These are phyloP conservation scores for Trissolcus brochymenae DNA, from an alignment of 2,888 invertebrate species.

Conservation along the genomic window DNA sequence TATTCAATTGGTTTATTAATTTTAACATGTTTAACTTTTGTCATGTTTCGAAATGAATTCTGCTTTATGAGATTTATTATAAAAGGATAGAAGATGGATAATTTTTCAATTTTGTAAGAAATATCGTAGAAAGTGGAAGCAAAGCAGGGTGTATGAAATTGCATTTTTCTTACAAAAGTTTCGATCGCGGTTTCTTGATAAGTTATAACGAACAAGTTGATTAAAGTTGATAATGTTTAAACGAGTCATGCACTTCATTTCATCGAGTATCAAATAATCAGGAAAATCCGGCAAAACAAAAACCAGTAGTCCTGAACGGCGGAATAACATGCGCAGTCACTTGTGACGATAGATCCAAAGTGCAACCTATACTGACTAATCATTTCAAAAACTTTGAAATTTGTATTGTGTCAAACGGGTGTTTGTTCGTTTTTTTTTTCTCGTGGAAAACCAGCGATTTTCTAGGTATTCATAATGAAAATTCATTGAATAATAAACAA, in stretches of 20 bases:
- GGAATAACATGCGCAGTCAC: too few species aligned
- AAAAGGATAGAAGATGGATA: too few species aligned
- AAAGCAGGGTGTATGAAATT: too few species aligned
- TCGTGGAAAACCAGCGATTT: too few species aligned
- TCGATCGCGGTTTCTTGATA: slow-evolving; percentile 22
- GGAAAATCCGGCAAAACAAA: slow-evolving; percentile 25
- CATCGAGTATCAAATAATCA: slow-evolving; percentile 14
- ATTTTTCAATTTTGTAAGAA: too few species aligned
- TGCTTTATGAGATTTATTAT: background rate
- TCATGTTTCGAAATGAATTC: background rate
- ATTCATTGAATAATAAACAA: too few species aligned
- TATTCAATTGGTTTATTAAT: background rate
- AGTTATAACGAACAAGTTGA: slow-evolving; percentile 16
- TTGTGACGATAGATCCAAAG: too few species aligned
- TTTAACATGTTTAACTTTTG: background rate
- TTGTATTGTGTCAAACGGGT: background rate
- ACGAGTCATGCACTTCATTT: slow-evolving; percentile 28
- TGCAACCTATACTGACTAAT: too few species aligned
- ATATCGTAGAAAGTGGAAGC: too few species aligned
- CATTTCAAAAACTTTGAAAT: background rate
- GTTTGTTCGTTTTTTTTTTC: background rate
- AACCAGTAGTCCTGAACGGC: slow-evolving; percentile 3
- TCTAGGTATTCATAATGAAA: too few species aligned
- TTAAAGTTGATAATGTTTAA: slow-evolving; percentile 27
- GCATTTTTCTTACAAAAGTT: background rate